Evolutionary conservation across 2,113 vertebrate genomes (phyloP), one percentile per base, ranked within the genome.

Genomic region (Lycaon pictus): DNA sequence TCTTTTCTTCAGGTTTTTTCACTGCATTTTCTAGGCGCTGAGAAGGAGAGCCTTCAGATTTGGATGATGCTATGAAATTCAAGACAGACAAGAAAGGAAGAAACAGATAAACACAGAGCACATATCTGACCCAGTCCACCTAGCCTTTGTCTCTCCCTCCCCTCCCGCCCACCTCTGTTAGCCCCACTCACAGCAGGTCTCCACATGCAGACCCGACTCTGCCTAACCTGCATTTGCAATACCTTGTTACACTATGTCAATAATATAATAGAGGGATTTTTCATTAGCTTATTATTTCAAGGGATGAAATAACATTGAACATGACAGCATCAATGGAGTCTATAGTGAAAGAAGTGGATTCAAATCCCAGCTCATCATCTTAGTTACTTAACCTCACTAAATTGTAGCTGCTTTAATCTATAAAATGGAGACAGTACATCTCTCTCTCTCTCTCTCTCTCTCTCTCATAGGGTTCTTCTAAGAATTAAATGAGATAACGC

Each of bases 1-100:
- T 99, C 97, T 99, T 99, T 95, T 99, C 99, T 97, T 99, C 99
- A 7, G 99, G 95, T 74, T 99, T 99, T 99, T 99, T 99, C 92
- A 98, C 98, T 97, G 98, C 98, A 89, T 98, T 99, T 98, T 99
- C 99, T 63, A 99, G 99, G 93, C 99, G 99, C 67, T 99, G 99
- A 0, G 99, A 99, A 88, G 99, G 99, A 0, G 99, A 99, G 48
- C 99, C 99, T 98, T 99, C 99, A 5, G 99, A 99, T 98, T 99
- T 99, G 97, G 99, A 99, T 12, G 99, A 99, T 55, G 99, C 99
- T 99, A 98, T 91, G 56, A 11, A 25, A 32, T 90, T 32, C 72
- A 95, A 96, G 60, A 90, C 62, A 97, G 53, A 97, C 60, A 94
- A 65, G 19, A 96, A 95, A 97, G 65, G 13, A 56, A 22, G 29